Evolutionary conservation across 2,113 vertebrate genomes (phyloP), one percentile per base, ranked within the genome.

Genomic region (Sorex araneus): DNA sequence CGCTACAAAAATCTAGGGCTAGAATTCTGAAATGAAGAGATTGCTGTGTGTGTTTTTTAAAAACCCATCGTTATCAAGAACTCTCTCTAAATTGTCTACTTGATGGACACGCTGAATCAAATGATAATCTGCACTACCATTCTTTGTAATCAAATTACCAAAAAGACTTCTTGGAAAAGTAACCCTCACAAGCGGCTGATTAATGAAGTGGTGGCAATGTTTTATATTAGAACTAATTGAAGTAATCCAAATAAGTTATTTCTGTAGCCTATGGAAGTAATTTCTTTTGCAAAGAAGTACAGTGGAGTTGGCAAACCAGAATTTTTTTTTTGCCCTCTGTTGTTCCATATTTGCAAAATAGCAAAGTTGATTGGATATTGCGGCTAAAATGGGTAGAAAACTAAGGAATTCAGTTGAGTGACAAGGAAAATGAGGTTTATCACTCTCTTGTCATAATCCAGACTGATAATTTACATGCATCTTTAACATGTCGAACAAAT

Each of bases 211-310:
- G 97, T 97, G 93, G 97, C 97, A 98, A 95, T 98, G 97, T 98
- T 98, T 98, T 98, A 84, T 98, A 96, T 98, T 98, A 97, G 94
- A 97, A 98, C 97, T 98, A 98, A 98, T 98, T 98, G 98, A 98
- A 98, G 97, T 98, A 98, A 98, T 98, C 97, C 96, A 98, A 98
- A 98, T 98, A 98, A 98, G 96, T 97, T 97, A 95, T 96, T 98
- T 98, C 95, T 96, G 94, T 97, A 97, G 96, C 96, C 97, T 97
- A 93, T 97, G 95, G 96, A 98, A 98, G 98, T 98, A 95, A 98
- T 95, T 97, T 98, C 83, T 92, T 97, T 97, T 97, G 92, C 96
- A 97, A 97, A 97, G 97, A 96, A 97, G 67, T 97, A 94, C 97
- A 94, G 78, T 94, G 95, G 70, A 97, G 94, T 96, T 97, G 96